Evolutionary conservation across 2,113 vertebrate species (phyloP).

Genomic region (Litocranius walleri): DNA sequence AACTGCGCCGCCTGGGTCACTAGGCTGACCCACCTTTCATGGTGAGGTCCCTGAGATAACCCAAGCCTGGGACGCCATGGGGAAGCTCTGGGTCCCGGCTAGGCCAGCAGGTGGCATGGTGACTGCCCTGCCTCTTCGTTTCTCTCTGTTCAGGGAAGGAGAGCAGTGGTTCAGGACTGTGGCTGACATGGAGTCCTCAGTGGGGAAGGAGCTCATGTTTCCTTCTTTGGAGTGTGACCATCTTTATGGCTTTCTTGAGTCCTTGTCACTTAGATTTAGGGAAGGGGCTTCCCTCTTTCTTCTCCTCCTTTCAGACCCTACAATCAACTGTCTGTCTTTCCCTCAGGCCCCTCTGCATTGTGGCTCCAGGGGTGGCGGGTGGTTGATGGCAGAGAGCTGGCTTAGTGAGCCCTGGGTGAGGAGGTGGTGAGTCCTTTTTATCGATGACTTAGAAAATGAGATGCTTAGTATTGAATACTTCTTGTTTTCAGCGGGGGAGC

Average conservation of each 20-base stretch:
- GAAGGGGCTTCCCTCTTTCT: background rate
- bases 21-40: background rate
- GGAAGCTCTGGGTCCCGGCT: background rate
- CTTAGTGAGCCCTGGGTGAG: background rate
- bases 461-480: background rate
- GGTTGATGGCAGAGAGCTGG: background rate
- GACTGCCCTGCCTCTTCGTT: background rate
- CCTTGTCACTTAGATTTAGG: background rate
- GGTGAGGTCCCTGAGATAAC: background rate
- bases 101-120: background rate
- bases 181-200: background rate
- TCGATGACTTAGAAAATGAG: background rate
- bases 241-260: background rate
- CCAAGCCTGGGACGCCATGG: background rate
- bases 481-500: background rate
- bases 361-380: background rate
- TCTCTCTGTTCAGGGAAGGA: background rate
- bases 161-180: background rate
- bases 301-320: background rate
- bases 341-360: background rate
- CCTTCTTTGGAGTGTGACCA: background rate
- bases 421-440: background rate
- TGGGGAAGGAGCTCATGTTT: background rate
- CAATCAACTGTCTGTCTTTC: background rate
- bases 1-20: background rate